Conservation (phyloP, 2,888 invertebrate genomes). For the Hofmannophila pseudospretella region DNA sequence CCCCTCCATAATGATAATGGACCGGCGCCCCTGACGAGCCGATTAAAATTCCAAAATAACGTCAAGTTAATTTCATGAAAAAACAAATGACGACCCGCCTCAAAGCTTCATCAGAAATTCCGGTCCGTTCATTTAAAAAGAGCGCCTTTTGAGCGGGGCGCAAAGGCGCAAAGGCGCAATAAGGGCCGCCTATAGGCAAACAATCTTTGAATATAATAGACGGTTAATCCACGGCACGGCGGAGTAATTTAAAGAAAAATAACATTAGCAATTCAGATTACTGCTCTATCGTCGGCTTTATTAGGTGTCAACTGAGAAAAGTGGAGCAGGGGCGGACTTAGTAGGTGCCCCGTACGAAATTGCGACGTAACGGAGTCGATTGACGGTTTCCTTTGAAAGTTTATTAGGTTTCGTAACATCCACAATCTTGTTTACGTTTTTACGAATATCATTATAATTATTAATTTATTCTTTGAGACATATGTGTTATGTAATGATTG, state of each 20-base stretch:
- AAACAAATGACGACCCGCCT: constrained; percentile 2
- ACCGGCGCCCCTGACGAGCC: neutral
- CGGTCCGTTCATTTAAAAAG: constrained; percentile 15
- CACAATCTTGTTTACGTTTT: no score
- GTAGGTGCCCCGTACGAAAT: no score
- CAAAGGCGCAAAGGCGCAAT: no score
- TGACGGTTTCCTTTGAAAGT: no score
- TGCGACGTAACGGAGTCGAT: no score
- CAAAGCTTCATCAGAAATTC: neutral
- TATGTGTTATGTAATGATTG: no score
- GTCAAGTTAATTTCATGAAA: neutral
- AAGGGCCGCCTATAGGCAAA: constrained; percentile 47
- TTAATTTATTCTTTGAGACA: neutral
- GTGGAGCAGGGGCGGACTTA: constrained; percentile 16
- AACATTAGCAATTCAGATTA: constrained; percentile 76
- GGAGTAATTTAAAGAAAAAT: constrained; percentile 75
- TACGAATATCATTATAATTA: neutral
- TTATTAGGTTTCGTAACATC: no score
- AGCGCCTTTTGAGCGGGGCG: constrained; percentile 23
- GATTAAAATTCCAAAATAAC: neutral
- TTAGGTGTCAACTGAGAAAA: constrained; percentile 67
- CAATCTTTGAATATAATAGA: constrained; percentile 65
- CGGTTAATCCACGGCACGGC: constrained; percentile 54
- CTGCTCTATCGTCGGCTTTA: constrained; percentile 57
- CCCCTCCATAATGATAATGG: no score